phyloP scores from a whole-genome alignment of 2,113 vertebrate species.

The Enhydra lutris region DNA sequence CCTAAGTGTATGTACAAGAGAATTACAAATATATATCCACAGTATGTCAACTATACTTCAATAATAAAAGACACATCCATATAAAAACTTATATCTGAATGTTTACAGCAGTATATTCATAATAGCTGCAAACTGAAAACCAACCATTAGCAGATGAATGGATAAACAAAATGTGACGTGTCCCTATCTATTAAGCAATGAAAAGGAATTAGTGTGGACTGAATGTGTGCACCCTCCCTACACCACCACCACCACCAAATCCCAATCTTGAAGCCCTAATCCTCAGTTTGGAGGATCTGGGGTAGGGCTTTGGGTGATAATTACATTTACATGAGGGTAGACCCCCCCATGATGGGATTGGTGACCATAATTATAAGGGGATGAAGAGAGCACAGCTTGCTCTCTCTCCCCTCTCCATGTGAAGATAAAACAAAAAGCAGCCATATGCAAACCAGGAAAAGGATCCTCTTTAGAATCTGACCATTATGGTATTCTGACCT shows the following conservation, averaged over 20 bases:
- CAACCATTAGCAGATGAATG: not conserved
- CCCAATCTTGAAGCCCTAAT: not conserved
- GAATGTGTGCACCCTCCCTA: not conserved
- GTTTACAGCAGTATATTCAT: not conserved
- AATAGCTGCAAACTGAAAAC: not conserved
- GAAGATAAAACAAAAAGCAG: not conserved
- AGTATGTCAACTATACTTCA: not conserved
- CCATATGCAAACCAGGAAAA: not conserved
- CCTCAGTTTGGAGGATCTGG: not conserved
- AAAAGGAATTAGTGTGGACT: not conserved
- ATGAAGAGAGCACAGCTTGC: not conserved
- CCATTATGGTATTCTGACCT: not conserved
- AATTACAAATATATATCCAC: constrained; percentile 9
- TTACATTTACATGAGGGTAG: not conserved
- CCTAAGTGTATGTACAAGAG: not conserved
- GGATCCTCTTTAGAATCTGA: not conserved
- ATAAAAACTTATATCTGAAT: not conserved
- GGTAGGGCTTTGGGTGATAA: not conserved
- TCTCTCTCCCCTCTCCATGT: not conserved
- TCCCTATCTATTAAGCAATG: not conserved
- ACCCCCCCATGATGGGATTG: not conserved
- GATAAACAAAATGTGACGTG: not conserved
- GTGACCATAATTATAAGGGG: not conserved
- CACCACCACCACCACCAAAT: not conserved
- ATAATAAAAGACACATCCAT: not conserved